Evolutionary conservation across 2,888 invertebrate genomes (phyloP).

Genomic region (Campaea margaritaria): DNA sequence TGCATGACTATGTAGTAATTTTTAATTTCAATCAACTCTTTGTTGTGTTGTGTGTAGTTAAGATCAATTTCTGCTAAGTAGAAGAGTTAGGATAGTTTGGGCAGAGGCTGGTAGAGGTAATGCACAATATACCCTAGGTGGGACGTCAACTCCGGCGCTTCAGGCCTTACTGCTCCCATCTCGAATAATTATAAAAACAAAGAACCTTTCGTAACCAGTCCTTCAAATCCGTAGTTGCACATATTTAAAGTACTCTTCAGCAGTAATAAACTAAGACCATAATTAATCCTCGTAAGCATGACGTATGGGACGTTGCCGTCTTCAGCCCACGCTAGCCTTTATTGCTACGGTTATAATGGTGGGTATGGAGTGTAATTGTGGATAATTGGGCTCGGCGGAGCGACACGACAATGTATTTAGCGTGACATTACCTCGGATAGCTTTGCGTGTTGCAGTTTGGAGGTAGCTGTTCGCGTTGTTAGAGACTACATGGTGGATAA

Average conservation of each 20-base stretch:
- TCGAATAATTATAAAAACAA: no score
- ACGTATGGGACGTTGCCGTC: conserved; percentile 15
- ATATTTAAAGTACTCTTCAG: conserved; percentile 3
- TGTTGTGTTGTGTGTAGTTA: no score
- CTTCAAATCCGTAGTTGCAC: conserved; percentile 20
- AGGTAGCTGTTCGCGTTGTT: conserved; percentile 40
- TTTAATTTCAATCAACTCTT: no score
- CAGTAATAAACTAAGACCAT: conserved; percentile 22
- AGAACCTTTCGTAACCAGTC: neutral
- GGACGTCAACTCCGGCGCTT: no score
- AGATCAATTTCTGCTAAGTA: no score
- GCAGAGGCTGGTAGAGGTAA: no score
- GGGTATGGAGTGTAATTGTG: conserved; percentile 16
- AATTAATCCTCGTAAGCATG: conserved; percentile 36
- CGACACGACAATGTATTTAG: conserved; percentile 72
- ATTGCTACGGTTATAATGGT: conserved; percentile 1
- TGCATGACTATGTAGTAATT: no score
- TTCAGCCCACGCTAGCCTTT: conserved; percentile 28
- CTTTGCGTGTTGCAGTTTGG: conserved; percentile 39
- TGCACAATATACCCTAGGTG: no score
- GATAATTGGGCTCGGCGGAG: conserved; percentile 53
- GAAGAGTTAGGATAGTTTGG: no score
- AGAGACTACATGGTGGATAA: conserved; percentile 1
- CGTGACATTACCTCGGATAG: conserved; percentile 61
- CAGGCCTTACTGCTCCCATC: no score